Evolutionary conservation across 2,113 vertebrate genomes (phyloP), one percentile per base, ranked within the genome.

Genomic region (Mus pahari): DNA sequence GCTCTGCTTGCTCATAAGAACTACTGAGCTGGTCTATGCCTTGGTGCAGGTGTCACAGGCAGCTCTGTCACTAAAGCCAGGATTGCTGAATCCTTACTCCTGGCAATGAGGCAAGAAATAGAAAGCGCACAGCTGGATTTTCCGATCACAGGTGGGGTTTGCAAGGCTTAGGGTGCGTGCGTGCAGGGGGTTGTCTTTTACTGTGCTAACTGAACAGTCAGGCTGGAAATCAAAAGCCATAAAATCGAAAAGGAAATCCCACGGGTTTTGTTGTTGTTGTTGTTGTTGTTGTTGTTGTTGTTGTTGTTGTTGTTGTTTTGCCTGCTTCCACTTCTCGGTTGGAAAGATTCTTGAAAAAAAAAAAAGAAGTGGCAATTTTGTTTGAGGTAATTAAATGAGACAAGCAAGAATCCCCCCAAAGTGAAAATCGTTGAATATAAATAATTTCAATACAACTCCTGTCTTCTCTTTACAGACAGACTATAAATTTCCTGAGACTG

Each of bases 11-110:
- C 62, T 26, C 62, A 8, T 3, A 0, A 33, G 42, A 87, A 14
- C 42, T 89, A 96, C 91, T 71, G 91, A 92, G 78, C 89, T 86
- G 71, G 75, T 13, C 64, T 84, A 55, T 39, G 39, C 16, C 0
- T 22, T 48, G 62, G 42, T 11, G 11, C 64, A 71, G 86, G 86
- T 73, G 73, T 91, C 83, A 39, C 83, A 42, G 48, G 66, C 68
- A 66, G 45, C 42, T 5, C 22, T 87, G 92, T 55, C 94, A 39
- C 89, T 64, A 70, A 82, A 83, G 62, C 64, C 53, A 66, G 89
- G 78, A 79, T 91, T 64, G 73, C 97, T 77, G 93, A 81, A 50
- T 92, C 95, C 96, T 97, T 87, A 95, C 77, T 94, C 83, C 79
- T 39, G 36, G 60, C 83, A 90, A 82, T 81, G 93, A 97, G 58